phyloP scores from a whole-genome alignment of 2,888 invertebrate species.

The Drosophila prostipennis region DNA sequence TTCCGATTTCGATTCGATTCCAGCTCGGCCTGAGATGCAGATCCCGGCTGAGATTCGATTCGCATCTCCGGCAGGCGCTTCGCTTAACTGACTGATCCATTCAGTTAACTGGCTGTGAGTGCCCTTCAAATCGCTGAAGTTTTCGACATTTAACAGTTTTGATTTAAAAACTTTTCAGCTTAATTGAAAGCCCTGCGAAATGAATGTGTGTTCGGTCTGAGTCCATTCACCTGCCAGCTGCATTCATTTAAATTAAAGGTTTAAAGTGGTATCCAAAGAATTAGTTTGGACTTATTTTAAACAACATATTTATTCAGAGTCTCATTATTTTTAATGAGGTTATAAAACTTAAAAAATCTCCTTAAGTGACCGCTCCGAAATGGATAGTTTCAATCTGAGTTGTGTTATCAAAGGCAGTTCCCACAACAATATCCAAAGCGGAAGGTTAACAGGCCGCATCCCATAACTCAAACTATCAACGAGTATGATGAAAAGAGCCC shows the following conservation, averaged over 20 bases:
- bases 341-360: not conserved
- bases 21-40: constrained; percentile 8
- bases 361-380: not conserved
- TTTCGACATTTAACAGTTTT: constrained; percentile 45
- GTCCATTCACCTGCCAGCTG: constrained; percentile 13
- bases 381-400: constrained; percentile 11
- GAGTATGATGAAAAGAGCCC: constrained; percentile 39
- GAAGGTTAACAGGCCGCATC: constrained; percentile 29
- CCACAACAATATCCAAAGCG: constrained; percentile 20
- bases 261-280: too few species aligned
- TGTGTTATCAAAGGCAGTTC: constrained; percentile 2
- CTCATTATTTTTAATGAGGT: not conserved
- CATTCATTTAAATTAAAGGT: not conserved
- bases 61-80: constrained; percentile 44
- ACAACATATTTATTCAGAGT: too few species aligned
- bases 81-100: constrained; percentile 35
- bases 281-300: too few species aligned
- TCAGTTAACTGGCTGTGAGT: constrained; percentile 28
- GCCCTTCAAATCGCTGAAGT: constrained; percentile 24
- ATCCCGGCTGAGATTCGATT: constrained; percentile 38
- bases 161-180: constrained; percentile 52
- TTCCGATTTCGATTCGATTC: constrained; percentile 12
- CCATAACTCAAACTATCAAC: constrained; percentile 63
- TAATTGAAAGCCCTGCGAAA: constrained; percentile 52
- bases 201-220: constrained; percentile 10